These are phyloP conservation scores for Whitmania pigra DNA, from an alignment of 1,140 invertebrate genomes.

Conservation along the genomic window DNA sequence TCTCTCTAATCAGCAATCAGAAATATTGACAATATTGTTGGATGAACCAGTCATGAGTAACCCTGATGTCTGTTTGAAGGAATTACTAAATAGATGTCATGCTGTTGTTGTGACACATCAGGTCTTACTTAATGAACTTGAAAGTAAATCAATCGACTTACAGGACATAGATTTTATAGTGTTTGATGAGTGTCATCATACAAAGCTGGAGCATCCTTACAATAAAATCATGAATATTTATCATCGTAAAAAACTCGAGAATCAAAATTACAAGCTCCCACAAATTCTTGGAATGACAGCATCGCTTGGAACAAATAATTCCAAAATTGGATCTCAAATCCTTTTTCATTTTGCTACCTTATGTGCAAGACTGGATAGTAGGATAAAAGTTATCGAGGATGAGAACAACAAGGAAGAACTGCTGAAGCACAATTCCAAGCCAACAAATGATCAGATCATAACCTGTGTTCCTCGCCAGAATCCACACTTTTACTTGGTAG, in stretches of 20 bases:
- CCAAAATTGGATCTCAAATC: not conserved
- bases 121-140: constrained; percentile 29
- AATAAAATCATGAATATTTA: constrained; percentile 21
- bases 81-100: constrained; percentile 19
- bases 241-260: not conserved
- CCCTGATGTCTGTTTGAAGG: not conserved
- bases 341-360: constrained; percentile 21
- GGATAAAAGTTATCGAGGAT: constrained; percentile 1
- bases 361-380: constrained; percentile 24
- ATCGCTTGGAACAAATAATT: constrained; percentile 28
- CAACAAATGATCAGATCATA: constrained; percentile 17
- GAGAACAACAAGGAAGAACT: constrained; percentile 12
- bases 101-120: constrained; percentile 35
- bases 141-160: no score
- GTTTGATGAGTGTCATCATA: constrained; percentile 29
- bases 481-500: no score
- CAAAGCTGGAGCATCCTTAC: constrained; percentile 26
- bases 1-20: constrained; percentile 3
- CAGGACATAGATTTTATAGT: not conserved
- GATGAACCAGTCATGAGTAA: not conserved
- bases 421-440: constrained; percentile 13
- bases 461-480: no score
- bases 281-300: constrained; percentile 22
- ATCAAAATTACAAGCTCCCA: not conserved
- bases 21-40: not conserved